A percentile compares a stretch with the other conserved stretches of the same genome.
Evolutionary conservation across 2,113 vertebrate species (phyloP).

Genomic region (Chaenocephalus aceratus): DNA sequence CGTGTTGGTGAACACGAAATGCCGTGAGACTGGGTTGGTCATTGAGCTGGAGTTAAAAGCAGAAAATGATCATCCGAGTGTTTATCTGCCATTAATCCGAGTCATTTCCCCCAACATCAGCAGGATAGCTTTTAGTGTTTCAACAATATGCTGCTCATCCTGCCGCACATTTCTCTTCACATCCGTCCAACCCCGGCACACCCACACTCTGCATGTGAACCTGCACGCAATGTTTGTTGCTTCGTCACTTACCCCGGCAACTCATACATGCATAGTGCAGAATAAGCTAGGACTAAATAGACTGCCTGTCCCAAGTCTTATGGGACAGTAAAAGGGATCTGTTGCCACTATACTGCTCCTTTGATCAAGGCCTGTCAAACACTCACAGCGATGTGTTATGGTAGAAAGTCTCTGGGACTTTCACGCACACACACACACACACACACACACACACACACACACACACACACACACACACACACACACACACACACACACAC

Average conservation of each 20-base stretch:
- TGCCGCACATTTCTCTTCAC: conserved; percentile 15
- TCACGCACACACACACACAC: not conserved
- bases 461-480: not conserved
- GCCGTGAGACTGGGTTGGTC: not conserved
- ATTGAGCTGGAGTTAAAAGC: conserved; percentile 52
- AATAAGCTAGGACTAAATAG: conserved; percentile 56
- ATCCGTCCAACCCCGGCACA: not conserved
- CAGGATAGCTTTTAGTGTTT: conserved; percentile 44
- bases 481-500: not conserved
- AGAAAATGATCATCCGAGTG: conserved; percentile 46
- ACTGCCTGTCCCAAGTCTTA: conserved; percentile 32
- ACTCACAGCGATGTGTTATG: conserved; percentile 20
- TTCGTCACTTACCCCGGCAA: conserved; percentile 32
- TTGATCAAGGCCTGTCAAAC: conserved; percentile 64
- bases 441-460: not conserved
- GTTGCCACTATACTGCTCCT: conserved; percentile 45
- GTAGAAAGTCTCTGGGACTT: conserved; percentile 10
- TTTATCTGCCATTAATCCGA: conserved; percentile 62
- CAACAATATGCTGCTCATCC: conserved; percentile 17
- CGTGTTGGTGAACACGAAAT: too few relatives aligned
- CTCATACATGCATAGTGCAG: not conserved
- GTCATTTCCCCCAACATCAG: conserved; percentile 53
- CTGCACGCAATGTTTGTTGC: conserved; percentile 7
- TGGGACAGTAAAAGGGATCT: conserved; percentile 59
- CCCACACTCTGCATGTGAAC: conserved; percentile 24